These are phyloP conservation scores for Cyclura pinguis DNA, from an alignment of 2,797 vertebrate species.

Conservation along the genomic window DNA sequence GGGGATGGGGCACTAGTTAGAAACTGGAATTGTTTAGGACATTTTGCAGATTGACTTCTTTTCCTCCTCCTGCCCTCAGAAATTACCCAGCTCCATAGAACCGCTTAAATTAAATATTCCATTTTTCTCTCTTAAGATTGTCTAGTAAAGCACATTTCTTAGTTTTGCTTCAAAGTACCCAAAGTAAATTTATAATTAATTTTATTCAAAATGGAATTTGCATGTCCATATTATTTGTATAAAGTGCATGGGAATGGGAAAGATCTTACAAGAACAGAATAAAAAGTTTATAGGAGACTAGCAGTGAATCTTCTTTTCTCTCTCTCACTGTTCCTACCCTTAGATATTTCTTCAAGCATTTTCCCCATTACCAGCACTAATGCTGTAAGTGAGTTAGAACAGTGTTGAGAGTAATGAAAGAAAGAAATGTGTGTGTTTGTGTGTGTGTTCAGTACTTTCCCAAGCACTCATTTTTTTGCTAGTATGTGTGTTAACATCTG, in stretches of 20 bases:
- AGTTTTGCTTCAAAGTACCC: conserved; percentile 24
- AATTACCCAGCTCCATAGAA: background rate
- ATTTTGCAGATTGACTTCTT: too few relatives aligned
- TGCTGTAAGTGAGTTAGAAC: background rate
- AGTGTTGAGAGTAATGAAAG: background rate
- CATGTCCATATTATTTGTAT: background rate
- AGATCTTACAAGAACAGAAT: background rate
- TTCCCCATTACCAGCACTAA: background rate
- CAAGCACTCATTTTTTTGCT: too few relatives aligned
- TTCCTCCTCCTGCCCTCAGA: too few relatives aligned
- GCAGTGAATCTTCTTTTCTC: background rate
- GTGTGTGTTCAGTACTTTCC: background rate
- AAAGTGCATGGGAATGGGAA: background rate
- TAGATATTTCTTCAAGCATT: background rate
- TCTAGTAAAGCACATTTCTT: conserved; percentile 19
- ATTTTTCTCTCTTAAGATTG: background rate
- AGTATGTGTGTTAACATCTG: background rate
- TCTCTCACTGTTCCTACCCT: background rate
- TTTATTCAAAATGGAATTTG: conserved; percentile 20
- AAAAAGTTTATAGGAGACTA: background rate
- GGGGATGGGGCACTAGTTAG: too few relatives aligned
- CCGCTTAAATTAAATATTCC: background rate
- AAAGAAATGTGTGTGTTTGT: background rate
- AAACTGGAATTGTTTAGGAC: too few relatives aligned
- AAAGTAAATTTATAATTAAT: conserved; percentile 27